Evolutionary conservation across 2,888 invertebrate species (phyloP).

Genomic region (Galerucella pusilla): DNA sequence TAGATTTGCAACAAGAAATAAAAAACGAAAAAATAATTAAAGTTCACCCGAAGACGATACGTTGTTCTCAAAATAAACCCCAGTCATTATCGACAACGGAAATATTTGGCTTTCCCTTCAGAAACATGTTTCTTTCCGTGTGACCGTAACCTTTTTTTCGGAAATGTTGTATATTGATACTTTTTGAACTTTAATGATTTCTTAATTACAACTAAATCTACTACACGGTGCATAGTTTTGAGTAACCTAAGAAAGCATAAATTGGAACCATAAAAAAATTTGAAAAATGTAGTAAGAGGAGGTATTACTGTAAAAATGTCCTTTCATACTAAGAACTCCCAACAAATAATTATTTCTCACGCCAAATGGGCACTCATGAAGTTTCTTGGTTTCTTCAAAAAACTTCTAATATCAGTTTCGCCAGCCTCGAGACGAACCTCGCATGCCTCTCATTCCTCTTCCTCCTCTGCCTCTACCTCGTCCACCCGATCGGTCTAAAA

Average conservation of each 20-base stretch:
- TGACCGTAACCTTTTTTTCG: background rate
- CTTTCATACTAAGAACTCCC: conserved; percentile 6
- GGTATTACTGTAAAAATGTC: conserved; percentile 4
- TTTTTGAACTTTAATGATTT: background rate
- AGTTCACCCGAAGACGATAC: background rate
- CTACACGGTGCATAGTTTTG: no score
- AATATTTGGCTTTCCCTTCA: background rate
- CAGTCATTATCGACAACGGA: background rate
- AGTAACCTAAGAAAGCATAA: background rate
- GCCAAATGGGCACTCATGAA: conserved; percentile 1
- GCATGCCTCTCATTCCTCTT: conserved; percentile 64
- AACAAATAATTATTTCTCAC: background rate
- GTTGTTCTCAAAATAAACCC: background rate
- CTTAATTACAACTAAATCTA: background rate
- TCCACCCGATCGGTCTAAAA: conserved; percentile 58
- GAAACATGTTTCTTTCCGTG: background rate
- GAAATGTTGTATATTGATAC: background rate
- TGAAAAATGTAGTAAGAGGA: background rate
- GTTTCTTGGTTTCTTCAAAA: background rate
- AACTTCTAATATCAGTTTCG: conserved; percentile 50
- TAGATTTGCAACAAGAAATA: background rate
- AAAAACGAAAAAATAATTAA: background rate
- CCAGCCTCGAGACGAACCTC: conserved; percentile 55
- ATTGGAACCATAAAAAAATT: background rate
- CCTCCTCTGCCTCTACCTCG: conserved; percentile 51